Evolutionary conservation across 2,797 vertebrate species (phyloP).

Genomic region (Gambelia wislizenii): DNA sequence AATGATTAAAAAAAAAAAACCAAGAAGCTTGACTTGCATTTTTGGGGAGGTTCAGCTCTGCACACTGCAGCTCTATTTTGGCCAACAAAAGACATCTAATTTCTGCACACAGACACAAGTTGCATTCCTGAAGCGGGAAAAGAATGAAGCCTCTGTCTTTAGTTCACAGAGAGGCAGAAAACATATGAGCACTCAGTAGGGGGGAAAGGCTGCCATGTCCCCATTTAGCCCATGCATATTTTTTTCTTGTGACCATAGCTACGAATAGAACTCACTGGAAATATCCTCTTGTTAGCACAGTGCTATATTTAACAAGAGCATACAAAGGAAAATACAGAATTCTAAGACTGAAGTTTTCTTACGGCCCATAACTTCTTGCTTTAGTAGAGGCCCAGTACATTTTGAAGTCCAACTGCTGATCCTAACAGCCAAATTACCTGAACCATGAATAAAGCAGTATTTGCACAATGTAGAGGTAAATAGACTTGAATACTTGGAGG

Average conservation of each 20-base stretch:
- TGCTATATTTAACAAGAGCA: not conserved
- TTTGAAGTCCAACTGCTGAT: not conserved
- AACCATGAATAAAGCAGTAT: accelerated
- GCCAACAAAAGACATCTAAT: constrained; percentile 26
- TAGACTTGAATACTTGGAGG: no score
- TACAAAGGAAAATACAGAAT: not conserved
- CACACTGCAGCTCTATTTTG: constrained; percentile 4
- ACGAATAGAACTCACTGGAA: constrained; percentile 23
- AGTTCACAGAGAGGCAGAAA: constrained; percentile 40
- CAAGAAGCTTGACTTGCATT: constrained; percentile 10
- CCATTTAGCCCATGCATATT: constrained; percentile 8
- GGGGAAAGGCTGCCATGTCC: constrained; percentile 7
- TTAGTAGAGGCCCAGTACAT: not conserved
- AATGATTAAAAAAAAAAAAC: not conserved
- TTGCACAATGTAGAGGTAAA: not conserved
- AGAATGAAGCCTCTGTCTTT: constrained; percentile 63
- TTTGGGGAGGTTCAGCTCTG: constrained; percentile 19
- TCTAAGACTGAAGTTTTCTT: constrained; percentile 28
- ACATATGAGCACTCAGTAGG: constrained; percentile 12
- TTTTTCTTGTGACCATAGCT: constrained; percentile 8
- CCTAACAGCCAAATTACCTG: not conserved
- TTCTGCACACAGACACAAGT: constrained; percentile 12
- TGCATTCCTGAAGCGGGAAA: constrained; percentile 52
- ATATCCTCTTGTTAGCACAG: constrained; percentile 40
- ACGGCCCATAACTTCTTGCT: constrained; percentile 1